Evolutionary conservation across 2,797 vertebrate species (phyloP).

Genomic region (Smutsia gigantea): DNA sequence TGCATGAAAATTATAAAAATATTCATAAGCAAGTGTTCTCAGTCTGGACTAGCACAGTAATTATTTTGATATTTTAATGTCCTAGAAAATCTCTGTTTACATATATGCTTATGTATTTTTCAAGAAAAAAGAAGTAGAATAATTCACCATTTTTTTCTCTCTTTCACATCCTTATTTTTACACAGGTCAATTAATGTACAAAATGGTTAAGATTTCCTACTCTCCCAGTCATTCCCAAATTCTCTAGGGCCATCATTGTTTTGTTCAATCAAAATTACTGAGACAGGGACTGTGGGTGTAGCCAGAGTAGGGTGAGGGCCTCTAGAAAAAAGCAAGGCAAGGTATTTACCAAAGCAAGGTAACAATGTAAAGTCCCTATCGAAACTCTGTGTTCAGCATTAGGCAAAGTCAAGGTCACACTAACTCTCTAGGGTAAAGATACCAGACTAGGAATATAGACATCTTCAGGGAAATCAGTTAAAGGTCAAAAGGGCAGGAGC

Average conservation of each 20-base stretch:
- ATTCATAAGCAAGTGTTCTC: not conserved
- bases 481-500: no score
- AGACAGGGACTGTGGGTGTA: no score
- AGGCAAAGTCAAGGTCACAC: no score
- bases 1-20: not conserved
- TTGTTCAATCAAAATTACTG: not conserved
- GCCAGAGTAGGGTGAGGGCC: no score
- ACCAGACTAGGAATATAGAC: no score
- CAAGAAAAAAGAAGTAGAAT: not conserved
- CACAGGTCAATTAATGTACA: not conserved
- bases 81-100: not conserved
- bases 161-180: not conserved
- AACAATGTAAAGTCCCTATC: no score
- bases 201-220: not conserved
- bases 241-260: not conserved
- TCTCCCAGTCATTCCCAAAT: not conserved
- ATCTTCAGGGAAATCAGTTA: no score
- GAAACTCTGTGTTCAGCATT: no score
- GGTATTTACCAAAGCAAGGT: no score
- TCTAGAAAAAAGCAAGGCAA: no score
- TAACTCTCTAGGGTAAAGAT: no score
- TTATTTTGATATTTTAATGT: slow-evolving; percentile 15
- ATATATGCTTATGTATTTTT: not conserved
- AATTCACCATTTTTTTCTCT: not conserved
- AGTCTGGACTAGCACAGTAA: not conserved